Conservation (phyloP, 2,888 invertebrate genomes). For the Gandaritis pyraliata region DNA sequence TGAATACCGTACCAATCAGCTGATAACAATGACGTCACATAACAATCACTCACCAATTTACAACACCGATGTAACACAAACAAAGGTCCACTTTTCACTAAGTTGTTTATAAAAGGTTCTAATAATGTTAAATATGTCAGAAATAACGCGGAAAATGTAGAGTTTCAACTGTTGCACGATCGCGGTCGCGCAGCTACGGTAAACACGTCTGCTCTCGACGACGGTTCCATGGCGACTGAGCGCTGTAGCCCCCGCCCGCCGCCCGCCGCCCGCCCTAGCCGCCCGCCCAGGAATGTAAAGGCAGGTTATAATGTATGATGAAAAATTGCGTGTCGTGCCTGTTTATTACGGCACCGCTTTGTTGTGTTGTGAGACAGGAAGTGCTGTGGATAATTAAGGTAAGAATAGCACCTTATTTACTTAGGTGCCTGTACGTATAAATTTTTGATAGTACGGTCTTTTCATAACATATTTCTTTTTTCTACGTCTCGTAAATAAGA, state of each 20-base stretch:
- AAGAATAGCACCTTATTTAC: neutral
- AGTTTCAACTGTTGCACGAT: conserved; percentile 44
- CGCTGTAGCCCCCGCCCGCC: conserved; percentile 64
- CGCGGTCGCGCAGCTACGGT: conserved; percentile 36
- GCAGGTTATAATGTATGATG: conserved; percentile 27
- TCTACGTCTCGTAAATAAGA: too few relatives aligned
- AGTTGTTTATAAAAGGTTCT: conserved; percentile 17
- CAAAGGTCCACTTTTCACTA: conserved; percentile 20
- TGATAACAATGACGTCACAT: conserved; percentile 36
- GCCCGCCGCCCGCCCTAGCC: conserved; percentile 77
- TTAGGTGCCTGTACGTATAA: too few relatives aligned
- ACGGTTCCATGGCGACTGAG: conserved; percentile 68
- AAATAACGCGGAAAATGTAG: conserved; percentile 13
- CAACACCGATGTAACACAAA: conserved; percentile 19
- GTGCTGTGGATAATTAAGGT: neutral
- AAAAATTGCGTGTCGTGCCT: conserved; percentile 20
- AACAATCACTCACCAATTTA: conserved; percentile 37
- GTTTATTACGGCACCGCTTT: neutral
- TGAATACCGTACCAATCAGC: conserved; percentile 31
- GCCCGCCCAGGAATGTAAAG: conserved; percentile 64
- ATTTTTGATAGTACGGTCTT: too few relatives aligned
- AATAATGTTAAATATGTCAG: too few relatives aligned
- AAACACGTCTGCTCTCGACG: conserved; percentile 58
- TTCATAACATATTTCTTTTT: too few relatives aligned
- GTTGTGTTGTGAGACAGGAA: conserved; percentile 5